These are phyloP conservation scores for Megamerina dolium DNA, from an alignment of 2,888 invertebrate genomes.

Conservation along the genomic window DNA sequence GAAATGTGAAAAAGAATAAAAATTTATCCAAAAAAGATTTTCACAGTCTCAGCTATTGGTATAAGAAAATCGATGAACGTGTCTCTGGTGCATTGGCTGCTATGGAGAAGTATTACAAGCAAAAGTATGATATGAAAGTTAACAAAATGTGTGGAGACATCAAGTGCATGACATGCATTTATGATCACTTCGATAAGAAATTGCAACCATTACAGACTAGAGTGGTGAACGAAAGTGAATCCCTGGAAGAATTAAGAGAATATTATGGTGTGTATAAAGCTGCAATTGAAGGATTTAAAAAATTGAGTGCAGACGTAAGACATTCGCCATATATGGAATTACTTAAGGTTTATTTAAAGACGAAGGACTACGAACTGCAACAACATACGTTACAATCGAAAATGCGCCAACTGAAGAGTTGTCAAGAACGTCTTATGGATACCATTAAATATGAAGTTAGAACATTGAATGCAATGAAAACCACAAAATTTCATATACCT, in stretches of 20 bases:
- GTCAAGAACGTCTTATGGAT: constrained; percentile 18
- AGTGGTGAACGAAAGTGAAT: too few relatives aligned
- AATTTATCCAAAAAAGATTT: too few relatives aligned
- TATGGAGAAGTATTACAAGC: constrained; percentile 26
- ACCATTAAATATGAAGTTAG: constrained; percentile 13
- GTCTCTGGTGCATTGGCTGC: constrained; percentile 18
- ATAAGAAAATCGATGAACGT: constrained; percentile 27
- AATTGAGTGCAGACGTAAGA: constrained; percentile 23
- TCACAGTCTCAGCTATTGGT: constrained; percentile 30
- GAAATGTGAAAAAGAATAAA: too few relatives aligned
- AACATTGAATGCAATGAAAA: too few relatives aligned
- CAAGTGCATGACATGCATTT: constrained; percentile 9
- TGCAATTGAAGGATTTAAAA: constrained; percentile 20
- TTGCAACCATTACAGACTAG: too few relatives aligned
- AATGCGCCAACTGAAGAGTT: constrained; percentile 20
- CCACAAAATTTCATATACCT: too few relatives aligned
- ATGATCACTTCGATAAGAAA: too few relatives aligned
- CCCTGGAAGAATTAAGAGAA: background rate
- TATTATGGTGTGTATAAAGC: constrained; percentile 14
- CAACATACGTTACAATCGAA: constrained; percentile 22
- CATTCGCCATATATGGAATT: constrained; percentile 18
- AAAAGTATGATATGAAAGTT: constrained; percentile 21
- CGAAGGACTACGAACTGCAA: constrained; percentile 28
- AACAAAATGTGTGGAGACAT: constrained; percentile 22
- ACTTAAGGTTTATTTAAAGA: constrained; percentile 25